These are phyloP conservation scores for Trypoxylus dichotomus DNA, from an alignment of 1,140 invertebrate genomes.

Conservation along the genomic window DNA sequence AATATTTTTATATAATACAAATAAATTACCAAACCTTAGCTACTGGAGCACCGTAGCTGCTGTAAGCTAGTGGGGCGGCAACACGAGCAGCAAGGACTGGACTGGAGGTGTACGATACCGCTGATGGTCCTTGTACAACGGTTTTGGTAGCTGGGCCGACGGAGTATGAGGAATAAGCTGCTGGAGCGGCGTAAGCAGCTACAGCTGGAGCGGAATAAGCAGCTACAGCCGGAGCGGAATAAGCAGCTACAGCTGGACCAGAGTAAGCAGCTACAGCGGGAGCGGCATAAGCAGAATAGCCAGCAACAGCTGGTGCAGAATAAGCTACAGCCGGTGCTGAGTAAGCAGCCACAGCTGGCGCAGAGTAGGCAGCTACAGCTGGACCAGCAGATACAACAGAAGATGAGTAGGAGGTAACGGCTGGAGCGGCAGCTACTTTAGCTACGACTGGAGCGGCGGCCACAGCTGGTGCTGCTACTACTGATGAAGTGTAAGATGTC, in stretches of 20 bases:
- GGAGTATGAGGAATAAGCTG: constrained; percentile 18
- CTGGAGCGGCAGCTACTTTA: constrained; percentile 1
- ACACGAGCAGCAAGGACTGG: not conserved
- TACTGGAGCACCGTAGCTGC: constrained; percentile 5
- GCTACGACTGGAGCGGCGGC: not conserved
- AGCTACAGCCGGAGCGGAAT: constrained; percentile 21
- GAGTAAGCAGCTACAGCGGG: constrained; percentile 18
- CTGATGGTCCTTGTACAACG: not conserved
- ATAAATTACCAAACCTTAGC: constrained; percentile 27
- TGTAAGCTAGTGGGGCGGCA: not conserved
- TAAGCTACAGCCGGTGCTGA: not conserved
- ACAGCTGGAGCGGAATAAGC: constrained; percentile 27
- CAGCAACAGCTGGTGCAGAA: not conserved
- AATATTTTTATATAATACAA: constrained; percentile 5
- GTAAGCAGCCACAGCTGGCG: not conserved
- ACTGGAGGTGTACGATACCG: not conserved
- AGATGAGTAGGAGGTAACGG: constrained; percentile 48
- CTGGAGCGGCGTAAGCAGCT: constrained; percentile 20
- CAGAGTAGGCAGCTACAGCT: not conserved
- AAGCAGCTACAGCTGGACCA: constrained; percentile 25
- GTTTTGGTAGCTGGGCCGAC: constrained; percentile 23
- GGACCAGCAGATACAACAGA: constrained; percentile 41
- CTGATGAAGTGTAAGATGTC: constrained; percentile 40
- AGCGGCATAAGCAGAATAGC: constrained; percentile 9
- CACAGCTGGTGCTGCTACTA: constrained; percentile 42